phyloP scores from a whole-genome alignment of 1,140 invertebrate species.

The Daktulosphaira vitifoliae region DNA sequence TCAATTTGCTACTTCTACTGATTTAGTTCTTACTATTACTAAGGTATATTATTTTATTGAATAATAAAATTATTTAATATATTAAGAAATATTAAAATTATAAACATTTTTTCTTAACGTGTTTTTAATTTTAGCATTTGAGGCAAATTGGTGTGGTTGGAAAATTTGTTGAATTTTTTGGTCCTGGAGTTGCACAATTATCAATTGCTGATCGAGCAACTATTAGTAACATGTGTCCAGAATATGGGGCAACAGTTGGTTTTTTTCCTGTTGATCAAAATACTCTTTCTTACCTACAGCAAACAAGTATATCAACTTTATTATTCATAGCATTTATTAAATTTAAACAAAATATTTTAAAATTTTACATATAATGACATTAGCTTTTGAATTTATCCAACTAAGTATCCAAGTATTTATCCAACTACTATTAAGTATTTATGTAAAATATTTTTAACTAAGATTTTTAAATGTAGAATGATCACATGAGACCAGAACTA shows the following conservation, averaged over 20 bases:
- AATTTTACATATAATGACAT: too few relatives aligned
- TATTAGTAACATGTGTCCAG: slow-evolving; percentile 96
- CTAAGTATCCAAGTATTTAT: neutral
- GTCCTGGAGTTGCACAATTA: slow-evolving; percentile 77
- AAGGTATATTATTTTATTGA: slow-evolving; percentile 59
- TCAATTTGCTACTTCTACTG: slow-evolving; percentile 87
- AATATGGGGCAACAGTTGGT: slow-evolving; percentile 93
- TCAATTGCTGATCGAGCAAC: slow-evolving; percentile 92
- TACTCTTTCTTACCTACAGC: slow-evolving; percentile 73
- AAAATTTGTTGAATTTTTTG: slow-evolving; percentile 98
- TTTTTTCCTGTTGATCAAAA: slow-evolving; percentile 90
- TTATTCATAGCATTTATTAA: too few relatives aligned
- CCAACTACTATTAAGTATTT: too few relatives aligned
- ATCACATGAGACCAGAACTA: too few relatives aligned
- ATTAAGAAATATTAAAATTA: slow-evolving; percentile 18
- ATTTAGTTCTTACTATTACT: slow-evolving; percentile 94
- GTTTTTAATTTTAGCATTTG: slow-evolving; percentile 58
- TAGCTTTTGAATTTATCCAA: neutral
- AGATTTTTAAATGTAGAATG: too few relatives aligned
- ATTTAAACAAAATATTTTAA: too few relatives aligned
- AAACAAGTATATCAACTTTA: slow-evolving; percentile 64
- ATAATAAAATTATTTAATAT: neutral
- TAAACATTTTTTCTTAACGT: neutral
- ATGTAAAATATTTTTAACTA: too few relatives aligned
- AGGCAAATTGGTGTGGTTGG: slow-evolving; percentile 91